Evolutionary conservation across 2,888 invertebrate species (phyloP).

Genomic region (Apotomis turbidana): DNA sequence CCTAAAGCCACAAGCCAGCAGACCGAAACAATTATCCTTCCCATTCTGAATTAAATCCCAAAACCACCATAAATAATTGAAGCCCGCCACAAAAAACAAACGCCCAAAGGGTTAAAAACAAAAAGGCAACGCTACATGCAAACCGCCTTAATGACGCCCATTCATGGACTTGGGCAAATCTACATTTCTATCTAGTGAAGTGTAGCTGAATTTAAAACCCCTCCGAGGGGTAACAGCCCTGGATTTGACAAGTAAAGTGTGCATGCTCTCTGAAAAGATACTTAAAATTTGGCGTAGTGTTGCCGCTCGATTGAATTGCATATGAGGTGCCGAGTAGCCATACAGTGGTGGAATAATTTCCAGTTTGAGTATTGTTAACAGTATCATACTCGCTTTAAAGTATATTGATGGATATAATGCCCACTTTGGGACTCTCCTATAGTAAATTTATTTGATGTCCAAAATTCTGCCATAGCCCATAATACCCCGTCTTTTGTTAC

Average conservation of each 20-base stretch:
- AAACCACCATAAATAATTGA: constrained; percentile 33
- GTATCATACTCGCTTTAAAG: not conserved
- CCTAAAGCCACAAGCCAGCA: not conserved
- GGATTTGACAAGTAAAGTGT: constrained; percentile 28
- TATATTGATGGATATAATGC: too few species aligned
- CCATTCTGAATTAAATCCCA: constrained; percentile 13
- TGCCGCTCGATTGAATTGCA: constrained; percentile 16
- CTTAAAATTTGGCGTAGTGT: constrained; percentile 28
- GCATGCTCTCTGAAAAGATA: constrained; percentile 29
- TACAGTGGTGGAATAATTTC: not conserved
- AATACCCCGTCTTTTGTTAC: too few species aligned
- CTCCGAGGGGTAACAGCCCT: constrained; percentile 30
- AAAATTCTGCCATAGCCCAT: too few species aligned
- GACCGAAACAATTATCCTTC: constrained; percentile 14
- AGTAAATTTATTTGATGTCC: too few species aligned
- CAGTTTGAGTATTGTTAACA: not conserved
- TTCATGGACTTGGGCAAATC: constrained; percentile 37
- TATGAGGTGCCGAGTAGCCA: not conserved
- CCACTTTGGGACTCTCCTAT: too few species aligned
- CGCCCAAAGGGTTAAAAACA: constrained; percentile 25
- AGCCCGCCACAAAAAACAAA: constrained; percentile 35
- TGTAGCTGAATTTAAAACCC: constrained; percentile 35
- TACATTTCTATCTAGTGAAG: constrained; percentile 36
- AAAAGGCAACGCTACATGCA: constrained; percentile 36
- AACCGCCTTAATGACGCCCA: constrained; percentile 40